Percentiles rank a stretch among this genome's conserved stretches.
These are phyloP conservation scores for Pemphigus obesinymphae DNA, from an alignment of 1,140 invertebrate species.

Conservation along the genomic window DNA sequence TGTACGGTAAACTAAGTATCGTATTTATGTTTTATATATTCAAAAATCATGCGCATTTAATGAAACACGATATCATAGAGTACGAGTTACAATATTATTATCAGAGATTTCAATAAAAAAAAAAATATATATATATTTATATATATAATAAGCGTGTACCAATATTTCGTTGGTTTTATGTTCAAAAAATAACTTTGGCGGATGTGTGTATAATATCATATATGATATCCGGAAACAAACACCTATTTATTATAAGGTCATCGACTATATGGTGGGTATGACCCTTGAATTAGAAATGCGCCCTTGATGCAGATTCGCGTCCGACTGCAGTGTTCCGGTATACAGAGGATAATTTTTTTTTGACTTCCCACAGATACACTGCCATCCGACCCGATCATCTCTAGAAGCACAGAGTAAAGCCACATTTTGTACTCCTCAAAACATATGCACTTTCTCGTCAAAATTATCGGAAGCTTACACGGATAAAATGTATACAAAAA, in stretches of 20 bases:
- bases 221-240: background rate
- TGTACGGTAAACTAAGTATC: background rate
- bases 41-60: background rate
- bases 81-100: background rate
- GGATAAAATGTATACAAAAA: background rate
- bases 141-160: background rate
- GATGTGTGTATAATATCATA: background rate
- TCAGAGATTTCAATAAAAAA: background rate
- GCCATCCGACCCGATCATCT: too few species aligned
- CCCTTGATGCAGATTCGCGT: constrained; percentile 5
- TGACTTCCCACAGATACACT: too few species aligned
- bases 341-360: background rate
- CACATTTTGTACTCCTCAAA: background rate
- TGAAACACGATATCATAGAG: background rate
- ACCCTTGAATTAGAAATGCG: constrained; percentile 18
- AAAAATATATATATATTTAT: too few species aligned
- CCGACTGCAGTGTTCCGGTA: background rate
- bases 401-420: background rate
- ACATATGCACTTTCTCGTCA: background rate
- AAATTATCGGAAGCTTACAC: background rate
- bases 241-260: constrained; percentile 3
- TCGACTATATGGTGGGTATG: background rate
- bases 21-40: background rate
- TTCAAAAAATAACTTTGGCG: background rate
- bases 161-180: background rate